phyloP scores from a whole-genome alignment of 2,888 invertebrate genomes.

The Macrosoma leucophasiata region DNA sequence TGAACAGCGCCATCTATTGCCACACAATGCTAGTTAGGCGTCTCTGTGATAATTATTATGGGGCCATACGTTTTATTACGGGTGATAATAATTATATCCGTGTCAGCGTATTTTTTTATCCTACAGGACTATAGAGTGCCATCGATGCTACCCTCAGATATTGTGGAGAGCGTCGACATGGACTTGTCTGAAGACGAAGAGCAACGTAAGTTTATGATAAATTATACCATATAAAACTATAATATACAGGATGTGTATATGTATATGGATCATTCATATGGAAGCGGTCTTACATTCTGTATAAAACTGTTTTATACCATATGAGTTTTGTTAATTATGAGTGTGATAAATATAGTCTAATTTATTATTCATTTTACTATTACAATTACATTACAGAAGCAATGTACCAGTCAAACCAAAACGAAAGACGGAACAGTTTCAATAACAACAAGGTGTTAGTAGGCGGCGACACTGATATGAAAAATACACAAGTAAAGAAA shows the following conservation, averaged over 20 bases:
- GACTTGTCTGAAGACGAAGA: constrained; percentile 89
- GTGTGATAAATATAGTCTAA: too few relatives aligned
- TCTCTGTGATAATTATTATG: too few relatives aligned
- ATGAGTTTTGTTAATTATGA: too few relatives aligned
- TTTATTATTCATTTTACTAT: neutral
- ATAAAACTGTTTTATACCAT: too few relatives aligned
- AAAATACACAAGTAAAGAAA: constrained; percentile 37
- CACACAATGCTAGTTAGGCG: too few relatives aligned
- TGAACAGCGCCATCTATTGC: too few relatives aligned
- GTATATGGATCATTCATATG: too few relatives aligned
- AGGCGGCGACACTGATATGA: constrained; percentile 51
- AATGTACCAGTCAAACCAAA: constrained; percentile 57
- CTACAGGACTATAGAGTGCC: constrained; percentile 71
- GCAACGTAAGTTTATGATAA: constrained; percentile 45
- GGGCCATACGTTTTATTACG: too few relatives aligned
- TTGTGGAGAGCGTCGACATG: constrained; percentile 89
- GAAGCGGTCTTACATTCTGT: too few relatives aligned
- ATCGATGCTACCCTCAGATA: constrained; percentile 70
- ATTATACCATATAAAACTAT: neutral
- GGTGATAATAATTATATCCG: too few relatives aligned
- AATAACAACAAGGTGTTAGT: constrained; percentile 67
- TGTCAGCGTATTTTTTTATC: constrained; percentile 2
- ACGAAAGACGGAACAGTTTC: constrained; percentile 54
- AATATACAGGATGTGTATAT: neutral
- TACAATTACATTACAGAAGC: constrained; percentile 41